A percentile compares a stretch with the other conserved stretches of the same genome.
Conservation (phyloP, 2,797 vertebrate genomes). For the Danio choprae region DNA sequence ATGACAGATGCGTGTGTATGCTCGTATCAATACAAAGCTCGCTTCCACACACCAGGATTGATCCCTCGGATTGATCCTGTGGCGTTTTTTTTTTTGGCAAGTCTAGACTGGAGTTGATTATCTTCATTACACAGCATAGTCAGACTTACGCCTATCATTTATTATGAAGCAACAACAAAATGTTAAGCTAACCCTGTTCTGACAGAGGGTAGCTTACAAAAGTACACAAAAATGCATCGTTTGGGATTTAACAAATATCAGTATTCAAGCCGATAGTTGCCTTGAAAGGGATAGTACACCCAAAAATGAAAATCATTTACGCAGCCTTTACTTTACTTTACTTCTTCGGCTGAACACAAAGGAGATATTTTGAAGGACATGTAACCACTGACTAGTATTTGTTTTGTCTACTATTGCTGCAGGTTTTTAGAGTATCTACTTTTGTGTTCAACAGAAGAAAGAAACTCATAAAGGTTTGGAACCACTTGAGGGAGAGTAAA, state of each 20-base stretch:
- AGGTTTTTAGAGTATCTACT: too few relatives aligned
- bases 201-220: not conserved
- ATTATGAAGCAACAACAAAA: not conserved
- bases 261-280: not conserved
- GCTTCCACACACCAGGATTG: constrained; percentile 24
- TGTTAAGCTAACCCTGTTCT: not conserved
- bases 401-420: too few relatives aligned
- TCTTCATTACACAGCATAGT: constrained; percentile 13
- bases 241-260: not conserved
- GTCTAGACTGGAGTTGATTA: constrained; percentile 32
- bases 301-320: too few relatives aligned
- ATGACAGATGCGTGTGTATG: not conserved
- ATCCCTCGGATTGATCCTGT: constrained; percentile 35
- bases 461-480: too few relatives aligned
- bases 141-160: not conserved
- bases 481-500: too few relatives aligned
- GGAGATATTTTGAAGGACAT: too few relatives aligned
- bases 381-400: too few relatives aligned
- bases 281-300: not conserved
- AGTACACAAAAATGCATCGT: not conserved
- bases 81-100: constrained; percentile 44
- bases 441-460: too few relatives aligned
- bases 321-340: too few relatives aligned
- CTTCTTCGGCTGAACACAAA: too few relatives aligned
- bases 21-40: constrained; percentile 35